phyloP scores from a whole-genome alignment of 2,797 vertebrate genomes.

The Hyperoplus immaculatus region DNA sequence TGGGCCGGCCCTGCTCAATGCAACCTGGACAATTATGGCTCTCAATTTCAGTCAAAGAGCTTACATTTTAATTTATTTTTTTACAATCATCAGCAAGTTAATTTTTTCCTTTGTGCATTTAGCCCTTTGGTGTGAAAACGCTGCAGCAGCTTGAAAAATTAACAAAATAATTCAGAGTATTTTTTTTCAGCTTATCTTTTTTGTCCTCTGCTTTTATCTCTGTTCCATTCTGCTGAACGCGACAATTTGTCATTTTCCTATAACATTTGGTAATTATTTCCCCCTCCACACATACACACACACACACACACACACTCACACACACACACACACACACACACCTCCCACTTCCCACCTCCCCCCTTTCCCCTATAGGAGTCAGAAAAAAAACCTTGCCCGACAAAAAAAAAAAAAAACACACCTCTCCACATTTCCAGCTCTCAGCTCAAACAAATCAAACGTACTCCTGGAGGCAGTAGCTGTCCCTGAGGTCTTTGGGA shows the following conservation, averaged over 20 bases:
- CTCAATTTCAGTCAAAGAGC: constrained; percentile 15
- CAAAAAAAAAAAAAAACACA: not conserved
- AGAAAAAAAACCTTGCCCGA: constrained; percentile 36
- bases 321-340: not conserved
- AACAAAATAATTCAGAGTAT: constrained; percentile 27
- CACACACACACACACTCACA: too few species aligned
- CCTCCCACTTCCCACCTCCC: constrained; percentile 33
- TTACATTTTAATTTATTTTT: not conserved
- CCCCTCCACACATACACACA: not conserved
- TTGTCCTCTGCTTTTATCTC: not conserved
- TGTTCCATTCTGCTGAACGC: constrained; percentile 38
- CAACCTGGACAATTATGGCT: constrained; percentile 44
- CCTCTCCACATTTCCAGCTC: constrained; percentile 14
- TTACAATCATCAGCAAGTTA: constrained; percentile 7
- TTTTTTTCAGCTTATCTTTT: constrained; percentile 1
- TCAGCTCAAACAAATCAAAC: constrained; percentile 63
- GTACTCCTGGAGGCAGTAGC: constrained; percentile 85
- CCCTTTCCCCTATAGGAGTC: constrained; percentile 27
- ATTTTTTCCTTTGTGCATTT: not conserved
- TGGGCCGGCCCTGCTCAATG: constrained; percentile 9
- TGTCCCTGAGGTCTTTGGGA: constrained; percentile 77
- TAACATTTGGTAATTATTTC: constrained; percentile 63
- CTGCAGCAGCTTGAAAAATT: constrained; percentile 26
- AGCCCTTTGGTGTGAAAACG: constrained; percentile 44
- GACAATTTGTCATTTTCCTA: constrained; percentile 49